A percentile compares a stretch with the other conserved stretches of the same genome.
phyloP scores from a whole-genome alignment of 2,797 vertebrate genomes.

The Lacerta agilis region DNA sequence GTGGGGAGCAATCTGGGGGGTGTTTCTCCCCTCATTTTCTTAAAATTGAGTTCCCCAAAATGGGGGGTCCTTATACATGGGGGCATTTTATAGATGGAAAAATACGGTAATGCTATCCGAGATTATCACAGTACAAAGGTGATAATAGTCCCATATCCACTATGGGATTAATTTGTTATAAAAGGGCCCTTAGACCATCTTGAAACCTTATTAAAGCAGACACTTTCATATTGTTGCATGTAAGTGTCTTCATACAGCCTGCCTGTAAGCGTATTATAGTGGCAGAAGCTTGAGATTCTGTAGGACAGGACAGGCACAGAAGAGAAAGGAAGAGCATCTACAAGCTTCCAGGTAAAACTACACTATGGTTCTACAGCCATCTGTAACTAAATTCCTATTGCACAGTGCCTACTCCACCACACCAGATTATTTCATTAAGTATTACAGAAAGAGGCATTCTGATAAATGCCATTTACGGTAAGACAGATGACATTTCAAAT shows the following conservation, averaged over 20 bases:
- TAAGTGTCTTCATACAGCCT: no score
- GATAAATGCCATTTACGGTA: neutral
- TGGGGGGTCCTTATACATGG: no score
- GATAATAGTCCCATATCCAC: neutral
- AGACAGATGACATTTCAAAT: neutral
- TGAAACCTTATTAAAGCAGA: neutral
- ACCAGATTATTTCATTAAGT: neutral
- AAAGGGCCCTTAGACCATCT: neutral
- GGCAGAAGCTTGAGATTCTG: conserved; percentile 5
- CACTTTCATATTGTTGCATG: neutral
- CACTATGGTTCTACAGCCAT: neutral
- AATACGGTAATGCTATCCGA: neutral
- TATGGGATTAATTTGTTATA: neutral
- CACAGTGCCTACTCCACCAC: neutral
- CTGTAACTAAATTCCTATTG: accelerated
- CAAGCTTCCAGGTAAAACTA: conserved; percentile 21
- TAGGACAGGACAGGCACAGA: conserved; percentile 34
- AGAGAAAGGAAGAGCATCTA: conserved; percentile 38
- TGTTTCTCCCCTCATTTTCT: no score
- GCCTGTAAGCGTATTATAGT: neutral
- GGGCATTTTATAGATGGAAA: no score
- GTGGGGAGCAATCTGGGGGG: no score
- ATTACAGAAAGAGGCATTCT: conserved; percentile 7
- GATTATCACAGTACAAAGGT: conserved; percentile 14
- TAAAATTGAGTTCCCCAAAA: no score